Percentiles rank a stretch among this genome's conserved stretches.
Evolutionary conservation across 2,888 invertebrate genomes (phyloP).

Genomic region (Allacma fusca): DNA sequence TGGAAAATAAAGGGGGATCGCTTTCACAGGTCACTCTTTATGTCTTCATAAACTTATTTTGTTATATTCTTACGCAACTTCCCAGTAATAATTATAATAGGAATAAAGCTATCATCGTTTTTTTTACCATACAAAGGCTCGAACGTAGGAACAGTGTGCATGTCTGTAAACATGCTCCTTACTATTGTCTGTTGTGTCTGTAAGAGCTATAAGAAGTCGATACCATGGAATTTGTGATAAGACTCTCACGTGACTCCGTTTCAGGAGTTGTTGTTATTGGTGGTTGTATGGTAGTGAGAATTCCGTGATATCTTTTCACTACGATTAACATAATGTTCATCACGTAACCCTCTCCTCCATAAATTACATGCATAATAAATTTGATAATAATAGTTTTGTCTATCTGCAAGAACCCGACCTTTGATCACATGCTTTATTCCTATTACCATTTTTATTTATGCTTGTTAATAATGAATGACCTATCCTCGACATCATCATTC

Average conservation of each 20-base stretch:
- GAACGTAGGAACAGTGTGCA: too few species aligned
- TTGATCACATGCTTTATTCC: conserved; percentile 36
- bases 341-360: conserved; percentile 22
- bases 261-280: neutral
- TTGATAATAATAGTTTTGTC: conserved; percentile 30
- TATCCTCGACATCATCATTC: conserved; percentile 20
- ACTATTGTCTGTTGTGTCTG: too few species aligned
- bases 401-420: conserved; percentile 19
- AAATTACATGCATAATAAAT: conserved; percentile 38
- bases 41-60: conserved; percentile 10
- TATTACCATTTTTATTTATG: conserved; percentile 35
- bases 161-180: too few species aligned
- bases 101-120: neutral
- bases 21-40: neutral
- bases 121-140: too few species aligned
- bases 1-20: conserved; percentile 21
- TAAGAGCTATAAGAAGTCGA: too few species aligned
- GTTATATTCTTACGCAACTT: neutral
- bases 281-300: neutral
- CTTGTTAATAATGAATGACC: conserved; percentile 33
- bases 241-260: neutral
- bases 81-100: neutral
- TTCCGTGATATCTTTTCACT: conserved; percentile 7
- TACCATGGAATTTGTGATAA: too few species aligned
- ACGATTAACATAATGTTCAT: conserved; percentile 29